Percentiles rank a stretch among this genome's conserved stretches.
phyloP scores from a whole-genome alignment of 2,797 vertebrate genomes.

The Manis crassicaudata region DNA sequence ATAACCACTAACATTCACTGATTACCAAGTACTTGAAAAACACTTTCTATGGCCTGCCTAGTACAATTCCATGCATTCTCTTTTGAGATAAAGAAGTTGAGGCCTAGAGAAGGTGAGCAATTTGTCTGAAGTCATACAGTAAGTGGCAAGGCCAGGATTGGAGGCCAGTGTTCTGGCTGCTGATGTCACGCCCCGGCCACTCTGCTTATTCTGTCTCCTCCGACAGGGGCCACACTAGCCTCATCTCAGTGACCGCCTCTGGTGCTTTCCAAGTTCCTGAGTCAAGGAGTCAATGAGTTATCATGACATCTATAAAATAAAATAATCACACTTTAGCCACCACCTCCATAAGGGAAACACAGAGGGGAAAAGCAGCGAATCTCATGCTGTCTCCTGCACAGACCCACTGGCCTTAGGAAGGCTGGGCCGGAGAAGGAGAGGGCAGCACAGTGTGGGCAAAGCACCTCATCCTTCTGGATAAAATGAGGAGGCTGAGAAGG shows the following conservation, averaged over 20 bases:
- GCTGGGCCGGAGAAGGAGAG: not conserved
- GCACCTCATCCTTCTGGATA: not conserved
- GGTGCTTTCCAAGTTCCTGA: not conserved
- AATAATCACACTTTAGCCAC: not conserved
- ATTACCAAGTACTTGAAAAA: not conserved
- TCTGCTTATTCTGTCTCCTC: not conserved
- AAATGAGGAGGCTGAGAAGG: not conserved
- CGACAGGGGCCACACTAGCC: not conserved
- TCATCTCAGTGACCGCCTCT: not conserved
- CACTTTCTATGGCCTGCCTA: not conserved
- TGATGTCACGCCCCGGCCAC: not conserved
- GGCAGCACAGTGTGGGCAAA: not conserved
- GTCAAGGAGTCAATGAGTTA: not conserved
- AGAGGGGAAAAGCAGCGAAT: not conserved
- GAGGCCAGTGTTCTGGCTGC: not conserved
- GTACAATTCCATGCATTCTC: not conserved
- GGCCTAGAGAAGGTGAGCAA: not conserved
- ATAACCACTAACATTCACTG: not conserved
- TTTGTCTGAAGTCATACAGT: conserved; percentile 2
- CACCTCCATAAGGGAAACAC: not conserved
- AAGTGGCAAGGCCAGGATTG: not conserved
- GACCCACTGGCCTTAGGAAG: not conserved
- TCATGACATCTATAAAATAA: not conserved
- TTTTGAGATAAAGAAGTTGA: conserved; percentile 48
- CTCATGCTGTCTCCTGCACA: not conserved